Evolutionary conservation across 2,888 invertebrate species (phyloP).

Genomic region (Aleiodes leptofemur): DNA sequence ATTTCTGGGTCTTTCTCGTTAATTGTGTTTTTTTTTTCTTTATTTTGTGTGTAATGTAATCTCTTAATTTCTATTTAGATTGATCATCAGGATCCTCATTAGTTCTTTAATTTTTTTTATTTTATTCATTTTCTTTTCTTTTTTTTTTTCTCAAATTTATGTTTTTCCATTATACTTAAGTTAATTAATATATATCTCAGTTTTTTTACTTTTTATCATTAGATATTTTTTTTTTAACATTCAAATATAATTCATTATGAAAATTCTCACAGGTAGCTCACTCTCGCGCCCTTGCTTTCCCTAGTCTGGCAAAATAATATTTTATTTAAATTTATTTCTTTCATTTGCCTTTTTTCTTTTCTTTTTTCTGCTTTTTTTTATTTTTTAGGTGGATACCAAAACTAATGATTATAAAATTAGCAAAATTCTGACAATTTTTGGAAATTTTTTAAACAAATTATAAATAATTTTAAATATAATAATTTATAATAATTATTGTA

Average conservation of each 20-base stretch:
- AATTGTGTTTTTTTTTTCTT: neutral
- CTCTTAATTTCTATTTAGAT: conserved; percentile 6
- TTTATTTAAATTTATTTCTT: conserved; percentile 39
- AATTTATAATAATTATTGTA: too few relatives aligned
- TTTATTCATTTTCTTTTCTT: too few relatives aligned
- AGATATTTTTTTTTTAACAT: conserved; percentile 66
- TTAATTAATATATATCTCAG: conserved; percentile 64
- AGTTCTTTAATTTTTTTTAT: conserved; percentile 17
- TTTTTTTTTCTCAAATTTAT: conserved; percentile 20
- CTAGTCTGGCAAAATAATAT: conserved; percentile 42
- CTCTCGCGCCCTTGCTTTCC: conserved; percentile 65
- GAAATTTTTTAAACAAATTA: too few relatives aligned
- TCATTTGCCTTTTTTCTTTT: conserved; percentile 38
- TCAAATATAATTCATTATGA: conserved; percentile 67
- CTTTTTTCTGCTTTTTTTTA: too few relatives aligned
- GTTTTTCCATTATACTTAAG: conserved; percentile 49
- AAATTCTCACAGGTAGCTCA: conserved; percentile 70
- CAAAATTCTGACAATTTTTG: too few relatives aligned
- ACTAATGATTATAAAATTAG: too few relatives aligned
- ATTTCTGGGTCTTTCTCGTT: conserved; percentile 1
- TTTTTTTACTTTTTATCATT: conserved; percentile 55
- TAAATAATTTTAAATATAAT: too few relatives aligned
- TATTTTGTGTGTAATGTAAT: conserved; percentile 16
- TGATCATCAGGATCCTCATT: conserved; percentile 22
- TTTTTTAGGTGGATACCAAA: too few relatives aligned